A percentile compares a stretch with the other conserved stretches of the same genome.
Conservation (phyloP, 2,797 vertebrate genomes). For the Clarias fuscus region DNA sequence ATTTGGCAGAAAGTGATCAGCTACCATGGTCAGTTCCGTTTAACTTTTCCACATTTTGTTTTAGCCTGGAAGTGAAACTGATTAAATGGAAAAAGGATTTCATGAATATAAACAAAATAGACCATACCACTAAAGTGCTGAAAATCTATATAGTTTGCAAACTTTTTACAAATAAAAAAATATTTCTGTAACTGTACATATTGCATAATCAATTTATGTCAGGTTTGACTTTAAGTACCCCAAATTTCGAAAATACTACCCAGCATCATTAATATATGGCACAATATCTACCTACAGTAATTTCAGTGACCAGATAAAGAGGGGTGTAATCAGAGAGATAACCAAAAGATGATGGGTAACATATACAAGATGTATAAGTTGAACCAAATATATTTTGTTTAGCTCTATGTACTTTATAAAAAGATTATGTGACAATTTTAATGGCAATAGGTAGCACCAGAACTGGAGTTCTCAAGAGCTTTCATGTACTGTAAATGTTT, state of each 20-base stretch:
- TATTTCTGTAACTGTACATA: no score
- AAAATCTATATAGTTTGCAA: no score
- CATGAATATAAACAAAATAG: background rate
- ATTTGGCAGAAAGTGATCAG: conserved; percentile 11
- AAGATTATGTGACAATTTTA: background rate
- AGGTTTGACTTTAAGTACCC: background rate
- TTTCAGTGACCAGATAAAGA: background rate
- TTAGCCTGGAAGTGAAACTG: background rate
- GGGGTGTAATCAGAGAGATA: background rate
- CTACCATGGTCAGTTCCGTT: background rate
- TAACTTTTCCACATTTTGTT: conserved; percentile 4
- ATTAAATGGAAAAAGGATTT: background rate
- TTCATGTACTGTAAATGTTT: background rate
- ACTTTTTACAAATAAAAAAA: background rate
- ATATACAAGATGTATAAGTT: background rate
- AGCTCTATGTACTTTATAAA: background rate
- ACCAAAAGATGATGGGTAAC: background rate
- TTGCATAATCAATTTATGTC: background rate
- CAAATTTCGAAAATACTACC: no score
- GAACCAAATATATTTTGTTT: background rate
- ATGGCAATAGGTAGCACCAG: background rate
- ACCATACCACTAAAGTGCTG: background rate
- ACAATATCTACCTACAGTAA: background rate
- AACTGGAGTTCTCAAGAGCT: background rate
- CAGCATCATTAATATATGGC: background rate